Base-by-base conservation (phyloP, 1,140 invertebrate genomes). In the Drusus annulatus region DNA sequence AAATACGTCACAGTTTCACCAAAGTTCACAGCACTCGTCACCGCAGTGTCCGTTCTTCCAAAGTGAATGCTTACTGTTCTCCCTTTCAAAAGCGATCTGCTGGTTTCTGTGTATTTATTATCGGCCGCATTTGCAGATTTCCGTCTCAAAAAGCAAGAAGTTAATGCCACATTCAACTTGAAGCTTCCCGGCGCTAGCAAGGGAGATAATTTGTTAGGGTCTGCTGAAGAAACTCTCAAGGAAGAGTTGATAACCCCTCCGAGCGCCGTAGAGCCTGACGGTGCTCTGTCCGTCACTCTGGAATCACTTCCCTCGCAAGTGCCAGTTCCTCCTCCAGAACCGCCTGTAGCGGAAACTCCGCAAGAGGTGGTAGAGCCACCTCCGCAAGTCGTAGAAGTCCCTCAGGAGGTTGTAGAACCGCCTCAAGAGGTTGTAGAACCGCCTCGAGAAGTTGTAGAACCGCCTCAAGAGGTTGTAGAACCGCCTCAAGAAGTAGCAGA, bases 71-170 rank as follows among this genome's bases (percentile, higher is more conserved):
- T 69, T 31, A 36, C 16, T 63, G 15, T 63, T 69, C 1, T 69
- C 45, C 21, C 65, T 74, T 56, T 13, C 25, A 52, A 16, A 74
- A 74, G 17, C 19, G 23, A 54, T 25, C 13, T 28, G 16, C 17
- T 65, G 52, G 78, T 21, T 79, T 8, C 56, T 23, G 8, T 73
- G 51, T 10, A 69, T 51, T 73, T 52, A 60, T 51, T 80, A 56
- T 80, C 73, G 76, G 81, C 79, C 76, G 77, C 82, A 73, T 81
- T 83, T 80, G 82, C 80, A 84, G 82, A 84, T 81, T 89, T 88
- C 85, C 88, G 89, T 83, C 84, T 90, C 83, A 86, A 86, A 85
- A 89, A 89, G 85, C 86, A 85, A 79, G 85, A 85, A 79, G 85
- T 88, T 81, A 90, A 86, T 83, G 88, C 85, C 19, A 89, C 89